A percentile compares a stretch with the other conserved stretches of the same genome.
phyloP scores from a whole-genome alignment of 1,140 invertebrate genomes.

The Orchesella cincta region DNA sequence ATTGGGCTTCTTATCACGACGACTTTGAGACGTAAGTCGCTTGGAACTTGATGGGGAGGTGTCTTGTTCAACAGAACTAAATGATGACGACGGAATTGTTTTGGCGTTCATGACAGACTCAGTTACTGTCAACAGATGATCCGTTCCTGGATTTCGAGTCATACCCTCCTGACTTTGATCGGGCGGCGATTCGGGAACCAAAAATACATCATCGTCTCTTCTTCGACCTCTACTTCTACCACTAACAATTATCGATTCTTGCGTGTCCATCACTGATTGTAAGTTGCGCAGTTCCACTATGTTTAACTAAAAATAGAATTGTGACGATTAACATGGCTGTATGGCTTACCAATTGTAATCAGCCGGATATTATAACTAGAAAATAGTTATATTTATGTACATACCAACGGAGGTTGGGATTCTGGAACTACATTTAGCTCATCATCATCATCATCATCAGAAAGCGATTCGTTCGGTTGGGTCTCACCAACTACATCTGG shows the following conservation, averaged over 20 bases:
- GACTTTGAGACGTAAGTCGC: too few relatives aligned
- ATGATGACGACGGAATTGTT: not conserved
- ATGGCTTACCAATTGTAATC: too few relatives aligned
- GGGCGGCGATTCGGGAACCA: not conserved
- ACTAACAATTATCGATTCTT: not conserved
- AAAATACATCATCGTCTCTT: not conserved
- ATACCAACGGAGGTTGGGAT: not conserved
- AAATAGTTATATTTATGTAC: slow-evolving; percentile 7
- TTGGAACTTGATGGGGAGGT: too few relatives aligned
- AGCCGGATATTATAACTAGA: slow-evolving; percentile 7
- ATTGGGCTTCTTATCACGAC: too few relatives aligned
- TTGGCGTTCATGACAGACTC: not conserved
- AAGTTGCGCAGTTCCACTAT: not conserved
- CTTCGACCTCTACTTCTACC: not conserved
- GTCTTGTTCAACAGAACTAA: too few relatives aligned
- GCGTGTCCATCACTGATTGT: not conserved
- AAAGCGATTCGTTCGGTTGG: not conserved
- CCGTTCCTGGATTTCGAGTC: not conserved
- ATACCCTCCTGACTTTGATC: not conserved
- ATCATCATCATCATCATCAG: not conserved
- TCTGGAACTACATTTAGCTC: not conserved
- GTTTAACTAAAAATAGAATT: not conserved
- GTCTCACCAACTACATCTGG: not conserved
- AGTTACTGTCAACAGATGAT: not conserved
- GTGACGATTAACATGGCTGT: too few relatives aligned